Base-by-base conservation (phyloP, 2,797 vertebrate species). In the Tapirus indicus region DNA sequence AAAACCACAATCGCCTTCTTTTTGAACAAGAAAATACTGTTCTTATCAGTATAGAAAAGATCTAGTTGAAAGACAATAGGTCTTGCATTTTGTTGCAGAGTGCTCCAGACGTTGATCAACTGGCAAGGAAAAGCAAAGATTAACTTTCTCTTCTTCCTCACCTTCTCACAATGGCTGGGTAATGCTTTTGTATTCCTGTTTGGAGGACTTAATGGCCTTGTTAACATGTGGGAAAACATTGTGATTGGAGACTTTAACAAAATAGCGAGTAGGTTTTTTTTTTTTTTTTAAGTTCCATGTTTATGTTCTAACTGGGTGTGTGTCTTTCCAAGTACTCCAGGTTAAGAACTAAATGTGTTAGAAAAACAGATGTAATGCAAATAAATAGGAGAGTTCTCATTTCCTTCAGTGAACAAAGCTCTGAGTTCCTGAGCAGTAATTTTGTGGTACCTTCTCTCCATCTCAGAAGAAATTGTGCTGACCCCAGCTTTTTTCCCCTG, bases 331-430 rank as follows among this genome's bases (percentile, higher is more conserved):
- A 91, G 92, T 92, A 79, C 95, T 95, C 83, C 94, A 97, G 97
- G 98, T 98, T 98, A 97, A 98, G 97, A 98, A 97, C 92, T 95
- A 95, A 98, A 98, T 96, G 84, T 98, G 97, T 98, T 98, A 98
- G 96, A 97, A 98, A 98, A 98, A 97, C 98, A 98, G 94, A 98
- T 94, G 97, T 87, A 98, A 97, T 95, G 86, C 98, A 98, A 97
- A 98, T 98, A 98, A 98, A 98, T 96, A 97, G 77, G 75, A 97
- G 94, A 94, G 88, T 84, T 98, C 97, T 97, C 92, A 88, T 98
- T 98, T 98, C 98, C 98, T 98, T 97, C 75, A 47, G 83, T 95
- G 97, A 97, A 93, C 96, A 96, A 98, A 98, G 95, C 98, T 98
- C 97, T 79, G 91, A 96, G 98, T 98, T 98, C 69, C 94, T 95